These are phyloP conservation scores for Tuberolachnus salignus DNA, from an alignment of 2,888 invertebrate species.

Conservation along the genomic window DNA sequence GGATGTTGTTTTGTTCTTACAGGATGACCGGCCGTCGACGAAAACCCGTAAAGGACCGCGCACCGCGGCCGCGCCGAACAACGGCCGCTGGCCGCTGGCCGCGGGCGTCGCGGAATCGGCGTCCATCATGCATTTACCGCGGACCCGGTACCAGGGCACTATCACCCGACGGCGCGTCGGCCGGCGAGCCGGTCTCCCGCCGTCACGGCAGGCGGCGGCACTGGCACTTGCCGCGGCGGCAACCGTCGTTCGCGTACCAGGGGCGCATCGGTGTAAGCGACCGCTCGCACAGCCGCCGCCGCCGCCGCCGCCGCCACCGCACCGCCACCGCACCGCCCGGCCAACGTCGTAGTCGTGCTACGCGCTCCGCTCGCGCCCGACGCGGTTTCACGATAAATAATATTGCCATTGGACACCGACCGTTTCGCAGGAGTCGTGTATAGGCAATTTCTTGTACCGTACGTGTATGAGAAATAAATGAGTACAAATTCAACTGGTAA, in stretches of 20 bases:
- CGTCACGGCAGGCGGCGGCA: neutral
- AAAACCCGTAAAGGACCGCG: no score
- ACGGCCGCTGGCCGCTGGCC: conserved; percentile 28
- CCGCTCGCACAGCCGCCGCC: neutral
- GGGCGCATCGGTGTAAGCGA: neutral
- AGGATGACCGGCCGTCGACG: neutral
- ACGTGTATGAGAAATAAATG: no score
- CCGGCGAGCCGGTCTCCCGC: neutral
- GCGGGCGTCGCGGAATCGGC: conserved; percentile 51
- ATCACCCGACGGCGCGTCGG: conserved; percentile 1
- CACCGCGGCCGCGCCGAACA: neutral
- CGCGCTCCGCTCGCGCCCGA: no score
- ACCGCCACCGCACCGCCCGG: no score
- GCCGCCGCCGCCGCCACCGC: neutral
- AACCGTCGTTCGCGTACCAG: conserved; percentile 43
- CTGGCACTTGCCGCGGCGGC: conserved; percentile 21
- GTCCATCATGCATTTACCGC: conserved; percentile 55
- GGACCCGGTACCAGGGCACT: conserved; percentile 50
- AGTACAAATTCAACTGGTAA: no score
- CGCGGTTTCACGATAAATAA: no score
- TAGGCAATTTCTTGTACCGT: no score
- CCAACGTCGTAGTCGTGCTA: no score
- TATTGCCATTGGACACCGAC: no score
- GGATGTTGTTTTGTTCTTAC: neutral
- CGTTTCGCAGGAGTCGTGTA: no score